phyloP scores from a whole-genome alignment of 30 jellyfish, hydroid and myxozoan genomes.

The Pseudorhiza aurosa region DNA sequence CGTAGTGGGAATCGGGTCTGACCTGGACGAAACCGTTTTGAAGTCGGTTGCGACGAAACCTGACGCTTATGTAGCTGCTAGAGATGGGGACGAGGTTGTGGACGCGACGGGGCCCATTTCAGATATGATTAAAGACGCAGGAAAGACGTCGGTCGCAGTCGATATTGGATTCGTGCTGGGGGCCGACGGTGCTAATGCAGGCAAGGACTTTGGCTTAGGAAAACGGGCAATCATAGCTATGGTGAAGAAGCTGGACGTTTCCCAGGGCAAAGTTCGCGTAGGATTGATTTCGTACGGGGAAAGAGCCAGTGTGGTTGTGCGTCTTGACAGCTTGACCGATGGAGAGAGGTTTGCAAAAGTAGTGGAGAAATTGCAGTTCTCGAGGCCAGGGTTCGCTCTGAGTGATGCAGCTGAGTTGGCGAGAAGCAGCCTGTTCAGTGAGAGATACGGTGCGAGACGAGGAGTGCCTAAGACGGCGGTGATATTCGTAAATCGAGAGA shows the following conservation, averaged over 20 bases:
- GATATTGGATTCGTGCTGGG: slow-evolving; percentile 61
- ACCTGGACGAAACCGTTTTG: slow-evolving; percentile 11
- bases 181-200: slow-evolving; percentile 51
- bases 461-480: slow-evolving; percentile 47
- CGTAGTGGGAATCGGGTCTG: slow-evolving; percentile 56
- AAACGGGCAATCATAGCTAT: neutral
- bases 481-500: slow-evolving; percentile 27
- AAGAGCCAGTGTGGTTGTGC: neutral
- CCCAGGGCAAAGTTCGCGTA: neutral
- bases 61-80: neutral
- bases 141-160: slow-evolving; percentile 12
- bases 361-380: neutral
- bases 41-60: slow-evolving; percentile 22
- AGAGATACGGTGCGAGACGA: slow-evolving; percentile 42
- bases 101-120: neutral
- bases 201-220: neutral
- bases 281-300: slow-evolving; percentile 24
- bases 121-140: neutral
- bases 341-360: neutral
- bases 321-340: neutral
- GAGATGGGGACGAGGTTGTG: neutral
- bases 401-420: slow-evolving; percentile 58
- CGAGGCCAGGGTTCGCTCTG: slow-evolving; percentile 24
- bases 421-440: slow-evolving; percentile 7
- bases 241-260: slow-evolving; percentile 1